phyloP scores from a whole-genome alignment of 1,140 invertebrate genomes.

The Hyles vespertilio region DNA sequence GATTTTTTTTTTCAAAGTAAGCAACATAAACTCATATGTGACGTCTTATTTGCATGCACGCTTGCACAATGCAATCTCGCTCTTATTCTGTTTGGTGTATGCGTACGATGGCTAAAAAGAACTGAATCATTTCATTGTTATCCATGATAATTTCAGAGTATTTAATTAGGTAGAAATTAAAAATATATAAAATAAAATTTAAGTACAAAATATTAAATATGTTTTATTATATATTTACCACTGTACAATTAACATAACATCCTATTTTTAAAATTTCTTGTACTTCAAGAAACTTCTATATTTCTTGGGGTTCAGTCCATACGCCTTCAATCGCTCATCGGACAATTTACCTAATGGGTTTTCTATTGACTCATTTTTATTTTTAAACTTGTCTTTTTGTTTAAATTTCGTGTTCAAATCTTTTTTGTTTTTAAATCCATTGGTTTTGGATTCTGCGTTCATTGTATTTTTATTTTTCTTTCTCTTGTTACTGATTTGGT shows the following conservation, averaged over 20 bases:
- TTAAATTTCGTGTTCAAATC: conserved; percentile 33
- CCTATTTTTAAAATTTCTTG: conserved; percentile 68
- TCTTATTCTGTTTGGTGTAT: too few species aligned
- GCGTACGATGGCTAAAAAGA: too few species aligned
- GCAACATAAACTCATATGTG: too few species aligned
- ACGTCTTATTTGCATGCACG: too few species aligned
- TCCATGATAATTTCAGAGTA: too few species aligned
- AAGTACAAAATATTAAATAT: too few species aligned
- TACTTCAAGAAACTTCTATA: conserved; percentile 76
- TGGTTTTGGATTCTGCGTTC: conserved; percentile 22
- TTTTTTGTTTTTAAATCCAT: conserved; percentile 30
- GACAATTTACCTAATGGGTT: conserved; percentile 75
- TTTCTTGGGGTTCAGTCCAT: conserved; percentile 95
- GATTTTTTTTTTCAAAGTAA: too few species aligned
- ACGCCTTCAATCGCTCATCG: conserved; percentile 89
- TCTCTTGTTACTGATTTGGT: conserved; percentile 7
- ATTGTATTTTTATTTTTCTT: conserved; percentile 19
- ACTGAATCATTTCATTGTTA: too few species aligned
- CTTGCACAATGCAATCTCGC: too few species aligned
- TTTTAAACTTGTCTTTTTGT: conserved; percentile 36
- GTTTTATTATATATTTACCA: too few species aligned
- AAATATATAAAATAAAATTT: background rate
- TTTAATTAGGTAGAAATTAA: too few species aligned
- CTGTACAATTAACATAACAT: too few species aligned
- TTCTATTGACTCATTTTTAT: conserved; percentile 37